These are phyloP conservation scores for Paraescarpia echinospica DNA, from an alignment of 1,140 invertebrate genomes.

Conservation along the genomic window DNA sequence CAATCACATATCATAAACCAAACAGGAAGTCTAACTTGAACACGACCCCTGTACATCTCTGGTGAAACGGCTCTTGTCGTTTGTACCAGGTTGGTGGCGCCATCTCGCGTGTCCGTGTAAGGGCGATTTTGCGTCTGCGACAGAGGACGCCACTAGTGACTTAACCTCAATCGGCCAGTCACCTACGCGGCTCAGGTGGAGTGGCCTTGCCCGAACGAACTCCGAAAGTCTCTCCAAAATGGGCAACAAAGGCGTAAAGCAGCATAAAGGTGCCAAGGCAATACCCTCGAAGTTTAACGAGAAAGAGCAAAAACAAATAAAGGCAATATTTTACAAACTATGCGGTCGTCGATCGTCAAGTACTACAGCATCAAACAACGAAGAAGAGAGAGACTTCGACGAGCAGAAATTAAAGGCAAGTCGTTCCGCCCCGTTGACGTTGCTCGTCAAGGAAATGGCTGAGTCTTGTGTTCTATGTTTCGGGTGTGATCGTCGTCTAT, in stretches of 20 bases:
- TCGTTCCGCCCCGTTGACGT: background rate
- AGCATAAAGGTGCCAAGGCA: background rate
- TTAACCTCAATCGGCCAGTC: background rate
- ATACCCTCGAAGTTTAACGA: background rate
- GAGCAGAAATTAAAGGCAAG: background rate
- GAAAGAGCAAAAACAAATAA: background rate
- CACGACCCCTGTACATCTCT: no score
- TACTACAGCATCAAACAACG: background rate
- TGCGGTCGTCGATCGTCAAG: background rate
- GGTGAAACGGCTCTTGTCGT: no score
- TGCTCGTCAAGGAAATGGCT: background rate
- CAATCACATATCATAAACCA: no score
- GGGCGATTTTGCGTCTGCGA: background rate
- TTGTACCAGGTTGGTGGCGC: no score
- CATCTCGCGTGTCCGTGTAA: no score
- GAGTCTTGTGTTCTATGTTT: background rate
- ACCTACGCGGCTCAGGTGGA: background rate
- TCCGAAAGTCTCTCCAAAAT: background rate
- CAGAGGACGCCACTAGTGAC: background rate
- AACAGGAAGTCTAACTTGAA: no score
- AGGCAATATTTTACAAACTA: background rate
- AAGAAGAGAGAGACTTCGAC: background rate
- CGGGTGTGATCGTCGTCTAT: background rate
- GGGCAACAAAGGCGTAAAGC: background rate
- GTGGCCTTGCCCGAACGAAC: background rate